Evolutionary conservation across 1,140 invertebrate genomes (phyloP).

Genomic region (Coenobita brevimanus): DNA sequence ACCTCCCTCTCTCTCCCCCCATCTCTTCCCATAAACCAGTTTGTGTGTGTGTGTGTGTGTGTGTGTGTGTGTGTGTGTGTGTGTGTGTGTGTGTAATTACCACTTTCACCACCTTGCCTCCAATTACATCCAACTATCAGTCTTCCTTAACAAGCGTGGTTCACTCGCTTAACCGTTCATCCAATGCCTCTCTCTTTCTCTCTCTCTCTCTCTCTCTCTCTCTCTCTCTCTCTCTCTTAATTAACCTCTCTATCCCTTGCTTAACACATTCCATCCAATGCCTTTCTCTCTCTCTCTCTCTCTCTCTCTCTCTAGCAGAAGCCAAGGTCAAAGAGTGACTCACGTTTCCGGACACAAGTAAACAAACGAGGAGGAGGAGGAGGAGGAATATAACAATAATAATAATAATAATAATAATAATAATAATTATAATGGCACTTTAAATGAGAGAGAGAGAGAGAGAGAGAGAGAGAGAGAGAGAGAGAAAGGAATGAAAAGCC

Average conservation of each 20-base stretch:
- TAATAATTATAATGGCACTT: background rate
- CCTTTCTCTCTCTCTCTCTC: background rate
- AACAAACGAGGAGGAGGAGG: too few species aligned
- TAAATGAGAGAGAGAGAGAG: background rate
- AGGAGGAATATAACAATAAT: too few species aligned
- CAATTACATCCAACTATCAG: background rate
- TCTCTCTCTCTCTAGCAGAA: too few species aligned
- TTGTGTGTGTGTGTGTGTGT: too few species aligned
- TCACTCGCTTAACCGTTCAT: background rate
- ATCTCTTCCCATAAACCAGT: too few species aligned
- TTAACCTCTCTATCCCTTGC: too few species aligned
- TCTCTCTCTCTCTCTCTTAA: background rate
- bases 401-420: background rate
- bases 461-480: constrained; percentile 19
- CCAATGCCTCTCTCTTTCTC: background rate
- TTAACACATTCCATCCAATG: background rate
- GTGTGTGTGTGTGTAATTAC: too few species aligned
- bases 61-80: too few species aligned
- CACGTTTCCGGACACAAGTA: background rate
- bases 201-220: background rate
- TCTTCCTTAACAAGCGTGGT: background rate
- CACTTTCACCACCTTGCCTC: background rate
- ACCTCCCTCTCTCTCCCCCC: too few species aligned
- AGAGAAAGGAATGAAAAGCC: background rate
- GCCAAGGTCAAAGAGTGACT: background rate